Conservation (phyloP, 2,888 invertebrate species). For the Priocnemis perturbator region DNA sequence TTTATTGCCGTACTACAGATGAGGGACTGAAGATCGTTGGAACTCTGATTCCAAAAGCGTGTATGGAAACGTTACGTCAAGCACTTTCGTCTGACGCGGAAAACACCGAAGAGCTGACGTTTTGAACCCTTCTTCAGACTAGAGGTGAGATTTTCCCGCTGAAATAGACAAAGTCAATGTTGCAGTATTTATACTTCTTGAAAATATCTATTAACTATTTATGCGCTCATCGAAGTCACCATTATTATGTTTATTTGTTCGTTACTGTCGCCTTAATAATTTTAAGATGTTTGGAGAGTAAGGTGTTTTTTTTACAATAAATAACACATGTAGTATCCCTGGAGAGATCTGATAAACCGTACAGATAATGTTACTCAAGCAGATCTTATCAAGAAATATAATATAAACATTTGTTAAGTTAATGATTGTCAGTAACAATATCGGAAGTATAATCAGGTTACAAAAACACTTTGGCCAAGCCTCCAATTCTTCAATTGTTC, state of each 20-base stretch:
- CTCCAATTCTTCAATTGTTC: no score
- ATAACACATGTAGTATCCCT: not conserved
- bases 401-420: no score
- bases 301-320: no score
- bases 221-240: no score
- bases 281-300: no score
- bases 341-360: not conserved
- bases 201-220: not conserved
- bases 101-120: conserved; percentile 84
- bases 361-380: not conserved
- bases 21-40: conserved; percentile 76
- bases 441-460: no score
- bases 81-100: conserved; percentile 89
- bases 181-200: no score
- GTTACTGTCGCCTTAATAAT: no score
- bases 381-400: no score
- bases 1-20: conserved; percentile 68
- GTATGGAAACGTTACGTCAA: conserved; percentile 86
- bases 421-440: no score
- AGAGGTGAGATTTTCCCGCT: conserved; percentile 35
- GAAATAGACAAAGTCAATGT: not conserved
- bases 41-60: conserved; percentile 92
- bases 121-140: conserved; percentile 63
- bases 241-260: no score
- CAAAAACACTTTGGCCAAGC: no score